These are phyloP conservation scores for Ceratosolen fusciceps DNA, from an alignment of 1,140 invertebrate species.

Conservation along the genomic window DNA sequence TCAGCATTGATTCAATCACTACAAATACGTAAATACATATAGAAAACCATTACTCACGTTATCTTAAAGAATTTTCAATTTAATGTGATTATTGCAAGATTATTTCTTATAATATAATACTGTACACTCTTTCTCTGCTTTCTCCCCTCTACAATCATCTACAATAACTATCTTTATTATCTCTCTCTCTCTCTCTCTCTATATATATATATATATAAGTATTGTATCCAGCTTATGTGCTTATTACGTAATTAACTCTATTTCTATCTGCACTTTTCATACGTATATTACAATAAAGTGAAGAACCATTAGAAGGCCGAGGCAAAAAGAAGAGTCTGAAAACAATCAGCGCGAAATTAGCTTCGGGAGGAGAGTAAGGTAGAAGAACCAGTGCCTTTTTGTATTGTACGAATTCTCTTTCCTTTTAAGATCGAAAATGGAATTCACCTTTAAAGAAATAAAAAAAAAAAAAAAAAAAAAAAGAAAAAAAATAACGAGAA, in stretches of 20 bases:
- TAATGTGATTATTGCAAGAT: too few relatives aligned
- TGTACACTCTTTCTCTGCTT: too few relatives aligned
- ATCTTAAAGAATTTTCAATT: too few relatives aligned
- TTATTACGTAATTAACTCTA: too few relatives aligned
- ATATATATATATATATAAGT: neutral
- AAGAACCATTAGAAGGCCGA: conserved; percentile 20
- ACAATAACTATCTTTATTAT: neutral
- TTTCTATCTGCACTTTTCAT: neutral
- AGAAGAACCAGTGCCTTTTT: neutral
- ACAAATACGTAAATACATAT: too few relatives aligned
- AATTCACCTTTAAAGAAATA: conserved; percentile 1
- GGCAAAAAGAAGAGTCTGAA: neutral
- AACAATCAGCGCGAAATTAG: conserved; percentile 25
- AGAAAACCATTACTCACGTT: too few relatives aligned
- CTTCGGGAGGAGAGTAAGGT: neutral
- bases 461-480: neutral
- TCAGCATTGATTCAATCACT: too few relatives aligned
- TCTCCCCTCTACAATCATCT: too few relatives aligned
- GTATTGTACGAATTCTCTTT: neutral
- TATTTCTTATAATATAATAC: neutral
- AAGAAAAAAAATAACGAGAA: too few relatives aligned
- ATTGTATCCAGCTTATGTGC: too few relatives aligned
- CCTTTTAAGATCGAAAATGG: conserved; percentile 20
- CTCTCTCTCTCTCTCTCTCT: neutral
- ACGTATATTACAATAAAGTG: conserved; percentile 17